Evolutionary conservation across 2,797 vertebrate species (phyloP), one percentile per base, ranked within the genome.

Genomic region (Ptychadena robeensis): DNA sequence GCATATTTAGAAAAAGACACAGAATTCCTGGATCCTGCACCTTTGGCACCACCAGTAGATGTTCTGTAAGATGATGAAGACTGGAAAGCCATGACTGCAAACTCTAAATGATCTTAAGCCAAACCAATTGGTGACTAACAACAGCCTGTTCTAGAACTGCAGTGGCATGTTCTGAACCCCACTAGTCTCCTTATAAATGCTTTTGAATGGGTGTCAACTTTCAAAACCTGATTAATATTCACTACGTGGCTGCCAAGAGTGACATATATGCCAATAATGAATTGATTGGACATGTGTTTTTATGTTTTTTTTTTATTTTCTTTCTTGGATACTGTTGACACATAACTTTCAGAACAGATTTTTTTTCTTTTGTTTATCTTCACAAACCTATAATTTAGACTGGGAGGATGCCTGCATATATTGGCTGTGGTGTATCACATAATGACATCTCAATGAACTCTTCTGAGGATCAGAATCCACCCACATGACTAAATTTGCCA

Each of bases 201-300:
- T 80, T 70, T 80, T 31, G 10, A 32, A 74, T 85, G 82, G 82
- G 82, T 85, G 82, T 85, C 78, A 80, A 64, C 82, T 64, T 75
- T 75, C 72, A 44, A 59, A 75, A 59, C 59, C 64, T 85, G 4
- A 85, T 75, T 85, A 80, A 34, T 80, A 85, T 80, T 80, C 65
- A 80, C 30, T 31, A 68, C 27, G 38, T 73, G 15, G 44, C 70
- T 79, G 76, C 48, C 70, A 84, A 12, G 38, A 74, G 18, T 67
- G 31, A 73, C 61, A 27, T 63, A 61, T 27, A 40, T 84, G 77
- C 71, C 82, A 85, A 75, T 85, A 75, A 75, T 37, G 25, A 35
- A 79, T 74, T 80, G 77, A 79, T 79, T 34, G 12, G 38, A 63
- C 44, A 69, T 14, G 9, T 68, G 30, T 83, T 78, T 64, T 78